phyloP scores from a whole-genome alignment of 2,797 vertebrate genomes.

The Chaenodraco wilsoni region DNA sequence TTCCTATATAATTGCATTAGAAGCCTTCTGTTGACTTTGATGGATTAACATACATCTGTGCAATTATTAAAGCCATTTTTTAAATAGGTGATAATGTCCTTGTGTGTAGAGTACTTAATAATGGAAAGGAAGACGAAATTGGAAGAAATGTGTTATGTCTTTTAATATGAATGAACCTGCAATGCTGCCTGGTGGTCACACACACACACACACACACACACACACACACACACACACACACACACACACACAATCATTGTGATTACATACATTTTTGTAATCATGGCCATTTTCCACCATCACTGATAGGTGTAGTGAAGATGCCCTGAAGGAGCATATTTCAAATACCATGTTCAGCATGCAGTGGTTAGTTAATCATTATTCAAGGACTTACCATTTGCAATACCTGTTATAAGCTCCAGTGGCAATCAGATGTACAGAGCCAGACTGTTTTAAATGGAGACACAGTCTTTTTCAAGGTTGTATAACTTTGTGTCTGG shows the following conservation, averaged over 20 bases:
- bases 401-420: neutral
- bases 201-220: neutral
- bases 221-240: neutral
- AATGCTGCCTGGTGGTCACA: constrained; percentile 3
- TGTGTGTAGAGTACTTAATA: constrained; percentile 17
- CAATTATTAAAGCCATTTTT: constrained; percentile 36
- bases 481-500: too few species aligned
- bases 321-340: neutral
- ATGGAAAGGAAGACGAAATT: neutral
- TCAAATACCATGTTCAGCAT: neutral
- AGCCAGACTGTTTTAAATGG: too few species aligned
- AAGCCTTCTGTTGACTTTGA: constrained; percentile 40
- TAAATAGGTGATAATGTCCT: constrained; percentile 21
- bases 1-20: constrained; percentile 35
- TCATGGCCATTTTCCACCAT: neutral
- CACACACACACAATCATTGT: too few species aligned
- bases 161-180: neutral
- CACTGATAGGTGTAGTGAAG: neutral
- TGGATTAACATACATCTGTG: constrained; percentile 40
- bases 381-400: neutral
- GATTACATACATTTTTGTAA: neutral
- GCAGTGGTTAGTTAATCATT: neutral
- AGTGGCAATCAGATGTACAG: too few species aligned
- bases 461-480: too few species aligned
- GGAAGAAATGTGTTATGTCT: neutral